phyloP scores from a whole-genome alignment of 2,113 vertebrate species.

The Tonatia bakeri region DNA sequence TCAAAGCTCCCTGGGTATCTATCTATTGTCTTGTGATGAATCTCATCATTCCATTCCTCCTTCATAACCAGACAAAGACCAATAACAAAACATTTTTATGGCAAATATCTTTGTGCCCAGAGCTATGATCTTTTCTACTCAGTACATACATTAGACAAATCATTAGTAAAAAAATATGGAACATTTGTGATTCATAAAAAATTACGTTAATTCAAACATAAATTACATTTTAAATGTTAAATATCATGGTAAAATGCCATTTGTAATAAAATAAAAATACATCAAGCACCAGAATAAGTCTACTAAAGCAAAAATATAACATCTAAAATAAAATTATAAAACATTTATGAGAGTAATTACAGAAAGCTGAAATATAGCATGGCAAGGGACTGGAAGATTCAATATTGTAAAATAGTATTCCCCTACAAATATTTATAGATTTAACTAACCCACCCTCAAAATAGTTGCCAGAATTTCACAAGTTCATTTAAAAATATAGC shows the following conservation, averaged over 20 bases:
- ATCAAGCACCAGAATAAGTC: not conserved
- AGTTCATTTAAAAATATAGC: slow-evolving; percentile 22
- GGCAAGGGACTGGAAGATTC: not conserved
- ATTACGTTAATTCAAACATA: not conserved
- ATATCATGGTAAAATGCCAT: not conserved
- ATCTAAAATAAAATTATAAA: slow-evolving; percentile 15
- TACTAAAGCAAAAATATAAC: not conserved
- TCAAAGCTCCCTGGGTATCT: not conserved
- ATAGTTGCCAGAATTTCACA: not conserved
- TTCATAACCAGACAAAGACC: not conserved
- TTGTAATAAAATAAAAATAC: not conserved
- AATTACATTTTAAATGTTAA: not conserved
- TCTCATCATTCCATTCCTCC: not conserved
- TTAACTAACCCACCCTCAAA: not conserved
- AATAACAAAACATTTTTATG: not conserved
- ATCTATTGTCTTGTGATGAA: not conserved
- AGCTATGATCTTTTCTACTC: not conserved
- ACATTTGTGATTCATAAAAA: not conserved
- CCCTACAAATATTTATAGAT: not conserved
- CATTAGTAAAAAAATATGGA: not conserved
- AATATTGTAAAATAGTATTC: not conserved
- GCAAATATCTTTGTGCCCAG: not conserved
- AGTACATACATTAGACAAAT: not conserved
- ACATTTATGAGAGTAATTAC: not conserved
- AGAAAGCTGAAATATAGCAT: not conserved